These are phyloP conservation scores for Ataeniobius toweri DNA, from an alignment of 2,797 vertebrate species.

Conservation along the genomic window DNA sequence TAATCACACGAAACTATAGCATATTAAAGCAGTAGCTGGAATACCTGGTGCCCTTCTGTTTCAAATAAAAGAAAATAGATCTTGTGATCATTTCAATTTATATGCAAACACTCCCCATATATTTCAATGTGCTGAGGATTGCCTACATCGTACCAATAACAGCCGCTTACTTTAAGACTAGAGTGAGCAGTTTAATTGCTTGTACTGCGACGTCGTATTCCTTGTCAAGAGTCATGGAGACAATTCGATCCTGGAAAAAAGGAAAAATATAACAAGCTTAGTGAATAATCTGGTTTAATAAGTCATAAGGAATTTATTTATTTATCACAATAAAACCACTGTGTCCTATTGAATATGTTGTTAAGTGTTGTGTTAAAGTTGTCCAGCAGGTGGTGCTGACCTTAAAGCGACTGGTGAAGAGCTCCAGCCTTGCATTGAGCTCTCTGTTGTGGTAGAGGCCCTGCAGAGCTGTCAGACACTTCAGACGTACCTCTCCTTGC, in stretches of 20 bases:
- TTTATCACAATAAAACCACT: background rate
- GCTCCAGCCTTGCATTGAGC: constrained; percentile 96
- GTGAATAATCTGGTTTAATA: background rate
- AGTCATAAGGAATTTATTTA: background rate
- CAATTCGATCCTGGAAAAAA: constrained; percentile 92
- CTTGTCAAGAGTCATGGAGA: constrained; percentile 99
- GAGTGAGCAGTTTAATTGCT: constrained; percentile 98
- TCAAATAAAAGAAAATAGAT: background rate
- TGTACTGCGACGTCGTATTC: constrained; percentile 99
- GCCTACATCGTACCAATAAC: background rate
- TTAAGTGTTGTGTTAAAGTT: constrained; percentile 20
- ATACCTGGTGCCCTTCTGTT: background rate
- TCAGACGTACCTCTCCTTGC: constrained; percentile 99
- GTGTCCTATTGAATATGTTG: no score
- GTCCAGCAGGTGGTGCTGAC: constrained; percentile 80
- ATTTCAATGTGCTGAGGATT: no score
- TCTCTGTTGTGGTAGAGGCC: constrained; percentile 99
- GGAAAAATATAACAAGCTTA: background rate
- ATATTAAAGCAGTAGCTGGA: background rate
- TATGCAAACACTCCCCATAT: background rate
- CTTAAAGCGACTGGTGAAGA: constrained; percentile 99
- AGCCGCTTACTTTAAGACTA: constrained; percentile 96
- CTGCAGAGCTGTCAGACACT: constrained; percentile 98
- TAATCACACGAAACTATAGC: background rate
- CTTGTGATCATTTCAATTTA: no score